Conservation (phyloP, 1,140 invertebrate genomes). For the Harlomillsia oculata region DNA sequence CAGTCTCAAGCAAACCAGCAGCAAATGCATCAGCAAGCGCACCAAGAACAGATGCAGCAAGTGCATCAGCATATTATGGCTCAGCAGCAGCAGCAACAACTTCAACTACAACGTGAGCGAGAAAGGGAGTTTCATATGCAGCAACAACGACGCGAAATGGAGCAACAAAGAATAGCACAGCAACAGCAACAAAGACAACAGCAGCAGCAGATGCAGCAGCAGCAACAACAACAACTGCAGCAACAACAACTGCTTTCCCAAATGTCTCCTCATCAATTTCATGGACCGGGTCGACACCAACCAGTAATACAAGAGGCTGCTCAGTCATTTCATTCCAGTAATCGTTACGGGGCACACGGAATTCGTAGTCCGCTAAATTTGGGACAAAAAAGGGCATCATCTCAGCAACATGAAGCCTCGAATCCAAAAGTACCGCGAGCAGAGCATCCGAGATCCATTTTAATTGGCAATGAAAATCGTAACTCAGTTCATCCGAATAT, state of each 20-base stretch:
- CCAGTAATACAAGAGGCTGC: too few species aligned
- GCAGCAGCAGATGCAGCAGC: slow-evolving; percentile 6
- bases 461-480: too few species aligned
- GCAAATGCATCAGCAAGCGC: slow-evolving; percentile 12
- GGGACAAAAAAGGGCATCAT: not conserved
- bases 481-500: too few species aligned
- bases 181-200: not conserved
- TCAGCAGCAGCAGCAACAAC: slow-evolving; percentile 8
- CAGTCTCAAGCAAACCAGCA: not conserved
- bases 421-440: not conserved
- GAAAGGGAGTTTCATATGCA: slow-evolving; percentile 5
- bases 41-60: slow-evolving; percentile 20
- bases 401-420: not conserved
- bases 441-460: not conserved
- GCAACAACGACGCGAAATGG: not conserved
- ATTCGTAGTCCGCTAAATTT: not conserved
- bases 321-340: too few species aligned
- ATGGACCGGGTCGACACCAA: not conserved
- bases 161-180: slow-evolving; percentile 7
- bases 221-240: not conserved
- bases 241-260: slow-evolving; percentile 11
- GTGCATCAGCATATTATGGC: slow-evolving; percentile 2
- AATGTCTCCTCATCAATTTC: not conserved
- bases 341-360: not conserved
- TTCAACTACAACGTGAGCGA: slow-evolving; percentile 9